A percentile compares a stretch with the other conserved stretches of the same genome.
Conservation (phyloP, 2,113 vertebrate genomes). For the Urocynchramus pylzowi region DNA sequence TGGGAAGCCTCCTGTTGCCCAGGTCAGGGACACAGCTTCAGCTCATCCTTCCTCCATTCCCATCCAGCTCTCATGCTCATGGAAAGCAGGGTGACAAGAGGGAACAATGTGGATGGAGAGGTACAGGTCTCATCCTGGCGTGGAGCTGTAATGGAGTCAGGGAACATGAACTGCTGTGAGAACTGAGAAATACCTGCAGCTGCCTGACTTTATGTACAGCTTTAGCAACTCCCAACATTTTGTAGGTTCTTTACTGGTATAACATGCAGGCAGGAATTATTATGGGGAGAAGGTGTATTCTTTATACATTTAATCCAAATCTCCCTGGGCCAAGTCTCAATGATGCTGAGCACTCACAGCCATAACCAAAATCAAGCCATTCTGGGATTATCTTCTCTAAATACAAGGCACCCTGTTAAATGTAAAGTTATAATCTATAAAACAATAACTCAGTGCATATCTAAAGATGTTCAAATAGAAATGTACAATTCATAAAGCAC, state of each 20-base stretch:
- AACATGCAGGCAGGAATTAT: background rate
- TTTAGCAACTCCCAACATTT: background rate
- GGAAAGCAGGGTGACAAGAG: background rate
- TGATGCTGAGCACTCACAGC: background rate
- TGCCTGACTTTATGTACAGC: background rate
- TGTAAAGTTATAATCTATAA: background rate
- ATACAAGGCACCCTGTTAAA: background rate
- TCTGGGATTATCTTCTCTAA: background rate
- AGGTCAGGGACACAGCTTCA: background rate
- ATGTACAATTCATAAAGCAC: background rate
- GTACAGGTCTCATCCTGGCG: background rate
- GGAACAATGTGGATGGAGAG: background rate
- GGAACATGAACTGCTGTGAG: background rate
- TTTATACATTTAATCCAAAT: background rate
- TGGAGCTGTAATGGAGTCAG: background rate
- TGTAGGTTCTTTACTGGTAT: background rate
- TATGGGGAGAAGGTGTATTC: rapidly evolving
- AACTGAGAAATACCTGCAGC: background rate
- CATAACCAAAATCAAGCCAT: background rate
- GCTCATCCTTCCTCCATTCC: background rate
- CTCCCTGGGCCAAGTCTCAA: background rate
- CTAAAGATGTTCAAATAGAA: background rate
- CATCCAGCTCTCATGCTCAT: background rate
- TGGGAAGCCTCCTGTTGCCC: background rate
- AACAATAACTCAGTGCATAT: background rate